phyloP scores from a whole-genome alignment of 2,888 invertebrate genomes.

The Aphodius granarius region DNA sequence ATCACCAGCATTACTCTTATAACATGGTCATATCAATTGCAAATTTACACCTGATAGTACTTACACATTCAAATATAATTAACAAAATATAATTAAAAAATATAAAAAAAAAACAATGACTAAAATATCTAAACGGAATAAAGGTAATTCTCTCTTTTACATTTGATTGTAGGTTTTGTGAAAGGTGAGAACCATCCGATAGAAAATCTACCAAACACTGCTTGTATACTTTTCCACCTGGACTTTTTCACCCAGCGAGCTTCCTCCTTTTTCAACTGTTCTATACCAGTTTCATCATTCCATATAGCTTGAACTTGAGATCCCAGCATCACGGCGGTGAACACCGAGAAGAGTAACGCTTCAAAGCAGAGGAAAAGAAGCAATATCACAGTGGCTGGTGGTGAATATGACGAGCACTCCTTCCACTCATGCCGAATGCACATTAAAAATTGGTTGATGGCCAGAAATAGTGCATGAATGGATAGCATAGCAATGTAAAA shows the following conservation, averaged over 20 bases:
- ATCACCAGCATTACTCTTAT: background rate
- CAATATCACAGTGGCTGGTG: slow-evolving; percentile 93
- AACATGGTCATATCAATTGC: background rate
- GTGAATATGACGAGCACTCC: slow-evolving; percentile 89
- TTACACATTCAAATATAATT: background rate
- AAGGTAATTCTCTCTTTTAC: slow-evolving; percentile 77
- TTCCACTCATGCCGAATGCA: slow-evolving; percentile 95
- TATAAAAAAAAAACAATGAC: background rate
- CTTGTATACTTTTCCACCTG: slow-evolving; percentile 92
- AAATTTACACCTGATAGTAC: background rate
- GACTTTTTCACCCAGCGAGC: slow-evolving; percentile 91
- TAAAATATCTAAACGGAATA: slow-evolving; percentile 73
- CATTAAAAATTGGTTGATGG: slow-evolving; percentile 90
- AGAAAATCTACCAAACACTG: slow-evolving; percentile 96
- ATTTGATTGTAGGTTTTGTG: slow-evolving; percentile 75
- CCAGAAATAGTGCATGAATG: slow-evolving; percentile 87
- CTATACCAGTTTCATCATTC: slow-evolving; percentile 98
- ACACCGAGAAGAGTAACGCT: slow-evolving; percentile 94
- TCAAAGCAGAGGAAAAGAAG: slow-evolving; percentile 91
- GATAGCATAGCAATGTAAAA: slow-evolving; percentile 98
- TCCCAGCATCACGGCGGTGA: slow-evolving; percentile 96
- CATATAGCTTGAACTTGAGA: slow-evolving; percentile 97
- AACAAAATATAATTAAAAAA: background rate
- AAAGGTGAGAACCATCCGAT: slow-evolving; percentile 95
- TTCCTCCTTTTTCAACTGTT: slow-evolving; percentile 94